Evolutionary conservation across 2,888 invertebrate species (phyloP), one percentile per base, ranked within the genome.

Genomic region (Morpho helenor): DNA sequence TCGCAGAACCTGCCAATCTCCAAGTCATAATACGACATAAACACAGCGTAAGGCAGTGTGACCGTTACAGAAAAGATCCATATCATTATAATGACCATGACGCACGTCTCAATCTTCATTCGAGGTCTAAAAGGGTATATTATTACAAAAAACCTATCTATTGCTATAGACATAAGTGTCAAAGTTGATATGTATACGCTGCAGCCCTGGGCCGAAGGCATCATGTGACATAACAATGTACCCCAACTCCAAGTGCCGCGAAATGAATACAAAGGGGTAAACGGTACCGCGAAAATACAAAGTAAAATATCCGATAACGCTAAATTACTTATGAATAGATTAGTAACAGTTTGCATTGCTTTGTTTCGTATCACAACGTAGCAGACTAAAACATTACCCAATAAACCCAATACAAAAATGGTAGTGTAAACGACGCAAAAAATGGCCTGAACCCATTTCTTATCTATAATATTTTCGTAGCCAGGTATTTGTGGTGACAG

Each of bases 301-400:
- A 99, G 93, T 49, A 99, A 88, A 51, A 99, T 96, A 80, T 99
- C 99, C 7, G 98, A 97, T 42, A 99, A 90, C 0, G 99, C 99
- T 71, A 99, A 90, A 80, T 99, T 99, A 47, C 97, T 97, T 76
- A 99, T 99, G 87, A 99, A 99, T 54, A 98, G 93, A 81, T 99
- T 99, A 4, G 99, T 99, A 44, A 99, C 99, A 0, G 98, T 98
- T 79, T 98, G 98, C 99, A 99, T 99, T 40, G 96, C 95, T 68
- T 95, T 95, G 84, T 98, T 99, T 41, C 97, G 92, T 43, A 96
- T 93, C 7, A 99, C 98, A 10, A 99, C 98, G 77, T 95, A 98
- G 75, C 98, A 97, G 23, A 99, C 99, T 16, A 99, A 88, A 0
- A 95, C 92, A 82, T 98, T 98, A 0, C 98, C 98, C 69, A 95